These are phyloP conservation scores for Semotilus atromaculatus DNA, from an alignment of 2,797 vertebrate species.

Conservation along the genomic window DNA sequence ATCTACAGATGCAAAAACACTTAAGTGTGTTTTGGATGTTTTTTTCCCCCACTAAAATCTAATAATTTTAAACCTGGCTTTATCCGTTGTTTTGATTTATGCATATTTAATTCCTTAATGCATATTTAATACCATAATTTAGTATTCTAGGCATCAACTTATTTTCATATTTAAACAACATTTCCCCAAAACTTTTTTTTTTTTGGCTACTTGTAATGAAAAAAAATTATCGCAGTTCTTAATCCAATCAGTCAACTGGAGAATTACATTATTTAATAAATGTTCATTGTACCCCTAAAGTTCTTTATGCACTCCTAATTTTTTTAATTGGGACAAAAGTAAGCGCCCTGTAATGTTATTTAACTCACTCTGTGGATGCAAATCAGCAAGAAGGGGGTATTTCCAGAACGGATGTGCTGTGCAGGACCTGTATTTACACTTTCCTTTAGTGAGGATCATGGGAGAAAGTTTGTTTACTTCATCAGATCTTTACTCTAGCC, in stretches of 20 bases:
- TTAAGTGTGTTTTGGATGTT: no score
- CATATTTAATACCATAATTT: not conserved
- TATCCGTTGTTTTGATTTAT: not conserved
- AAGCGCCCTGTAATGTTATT: not conserved
- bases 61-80: not conserved
- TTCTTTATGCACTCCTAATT: not conserved
- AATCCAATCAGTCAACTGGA: no score
- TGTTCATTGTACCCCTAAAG: not conserved
- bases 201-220: no score
- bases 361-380: not conserved
- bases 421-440: not conserved
- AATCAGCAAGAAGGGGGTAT: not conserved
- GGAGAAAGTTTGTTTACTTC: constrained; percentile 20
- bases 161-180: not conserved
- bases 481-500: constrained; percentile 20
- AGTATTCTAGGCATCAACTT: no score
- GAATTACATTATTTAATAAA: no score
- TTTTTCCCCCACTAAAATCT: no score
- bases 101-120: no score
- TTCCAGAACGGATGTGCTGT: not conserved
- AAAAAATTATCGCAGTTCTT: no score
- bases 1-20: no score
- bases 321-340: not conserved
- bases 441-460: not conserved
- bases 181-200: no score